Percentiles rank a stretch among this genome's conserved stretches.
phyloP scores from a whole-genome alignment of 2,113 vertebrate genomes.

The Gobio gobio region DNA sequence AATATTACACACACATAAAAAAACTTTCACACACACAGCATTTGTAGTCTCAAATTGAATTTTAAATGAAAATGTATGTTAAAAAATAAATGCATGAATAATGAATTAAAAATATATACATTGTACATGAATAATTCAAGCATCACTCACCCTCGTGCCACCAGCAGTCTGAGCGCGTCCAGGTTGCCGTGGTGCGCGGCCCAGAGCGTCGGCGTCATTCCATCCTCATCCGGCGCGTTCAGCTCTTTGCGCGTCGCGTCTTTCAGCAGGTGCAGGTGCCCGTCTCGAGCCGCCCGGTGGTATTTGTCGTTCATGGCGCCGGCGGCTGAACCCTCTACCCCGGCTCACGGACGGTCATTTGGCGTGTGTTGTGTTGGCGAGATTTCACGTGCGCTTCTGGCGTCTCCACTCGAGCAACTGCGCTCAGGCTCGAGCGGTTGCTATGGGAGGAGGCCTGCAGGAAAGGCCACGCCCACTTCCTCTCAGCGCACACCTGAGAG shows the following conservation, averaged over 20 bases:
- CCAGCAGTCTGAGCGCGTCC: slow-evolving; percentile 87
- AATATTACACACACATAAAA: too few relatives aligned
- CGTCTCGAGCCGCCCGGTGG: slow-evolving; percentile 92
- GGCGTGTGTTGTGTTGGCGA: slow-evolving; percentile 31
- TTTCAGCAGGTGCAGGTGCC: slow-evolving; percentile 87
- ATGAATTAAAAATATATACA: not conserved
- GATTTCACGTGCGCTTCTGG: slow-evolving; percentile 5
- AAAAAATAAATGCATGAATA: not conserved
- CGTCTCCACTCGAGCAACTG: not conserved
- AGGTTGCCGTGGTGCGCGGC: slow-evolving; percentile 91
- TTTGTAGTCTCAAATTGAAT: too few relatives aligned
- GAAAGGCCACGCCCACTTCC: slow-evolving; percentile 10
- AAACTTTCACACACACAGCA: not conserved
- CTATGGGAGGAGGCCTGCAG: not conserved
- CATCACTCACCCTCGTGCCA: slow-evolving; percentile 87
- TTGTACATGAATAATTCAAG: not conserved
- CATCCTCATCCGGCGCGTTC: slow-evolving; percentile 90
- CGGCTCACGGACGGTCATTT: slow-evolving; percentile 36
- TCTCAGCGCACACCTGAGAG: slow-evolving; percentile 8
- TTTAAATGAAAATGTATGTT: not conserved
- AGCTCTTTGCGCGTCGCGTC: slow-evolving; percentile 91
- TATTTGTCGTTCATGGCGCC: slow-evolving; percentile 91
- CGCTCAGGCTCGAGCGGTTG: not conserved
- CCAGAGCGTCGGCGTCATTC: slow-evolving; percentile 95
- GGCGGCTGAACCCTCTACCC: slow-evolving; percentile 22